Evolutionary conservation across 2,113 vertebrate genomes (phyloP), one percentile per base, ranked within the genome.

Genomic region (Oryzias melastigma): DNA sequence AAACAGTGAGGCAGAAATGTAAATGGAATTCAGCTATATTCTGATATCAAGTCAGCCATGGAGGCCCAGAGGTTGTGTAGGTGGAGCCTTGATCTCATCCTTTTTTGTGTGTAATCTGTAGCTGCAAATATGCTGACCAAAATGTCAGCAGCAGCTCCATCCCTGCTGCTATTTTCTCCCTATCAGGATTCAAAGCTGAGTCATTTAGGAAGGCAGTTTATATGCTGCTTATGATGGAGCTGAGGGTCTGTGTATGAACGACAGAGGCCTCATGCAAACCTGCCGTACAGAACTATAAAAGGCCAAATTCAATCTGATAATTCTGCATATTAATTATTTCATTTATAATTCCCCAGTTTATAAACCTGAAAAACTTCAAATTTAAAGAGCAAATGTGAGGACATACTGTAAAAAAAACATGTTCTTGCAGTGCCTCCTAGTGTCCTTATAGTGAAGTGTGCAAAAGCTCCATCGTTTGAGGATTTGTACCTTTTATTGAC

Each of bases 401-500:
- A 5, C 66, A n/a, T 71, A 46, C 16, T 1, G 22, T 22, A 6
- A 27, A 27, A 27, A 27, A 27, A 27, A 27, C 4, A 25, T 5
- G 25, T 6, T 27, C 3, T 27, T 27, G 25, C 25, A 27, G 25
- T 3, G 27, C 62, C 71, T 58, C 22, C 77, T 75, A 29, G 67
- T 75, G 79, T 27, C 13, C 7, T 12, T 17, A 45, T 27, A 22
- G 18, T 40, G 18, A 67, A 51, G 25, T 54, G 57, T 15, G 0
- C 7, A 27, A 50, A 2, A 14, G 10, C 18, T 5, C 27, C 27
- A 7, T 7, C 22, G 7, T 29, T 5, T 24, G 15, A 5, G 3
- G 12, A 6, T 1, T 10, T 58, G 80, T 75, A 97, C 97, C 94
- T 96, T 67, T 96, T 90, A 27, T 87, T 93, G 62, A 94, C 81